Base-by-base conservation (phyloP, 2,113 vertebrate genomes). In the Pseudopipra pipra region DNA sequence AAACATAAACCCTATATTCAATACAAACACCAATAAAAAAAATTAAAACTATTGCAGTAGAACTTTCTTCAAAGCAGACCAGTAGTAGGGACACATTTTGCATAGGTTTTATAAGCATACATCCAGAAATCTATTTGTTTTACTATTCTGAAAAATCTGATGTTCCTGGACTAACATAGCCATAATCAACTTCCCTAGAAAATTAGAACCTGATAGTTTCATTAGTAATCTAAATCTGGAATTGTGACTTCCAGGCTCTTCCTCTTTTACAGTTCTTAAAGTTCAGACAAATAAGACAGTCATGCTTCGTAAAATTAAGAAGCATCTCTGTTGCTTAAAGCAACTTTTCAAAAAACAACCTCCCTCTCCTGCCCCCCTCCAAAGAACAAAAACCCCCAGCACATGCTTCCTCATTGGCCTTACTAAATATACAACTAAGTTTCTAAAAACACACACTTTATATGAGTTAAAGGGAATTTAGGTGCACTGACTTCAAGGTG, bases 331-430 rank as follows among this genome's bases (percentile, higher is more conserved):
- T 28, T 66, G 19, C 28, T 90, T 73, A 58, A 49, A 52, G 8
- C 17, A 90, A 56, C n/a, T 83, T 72, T 15, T 59, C 12, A 62
- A 74, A 73, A 79, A 44, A 14, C 3, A 55, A 19, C 16, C 2
- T 16, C 12, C 3, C 8, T 24, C 20, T 6, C 19, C 30, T 19
- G 1, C 17, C 16, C 5, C 1, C 1, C 9, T 11, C 16, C 14
- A 15, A 25, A 25, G 31, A 24, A 12, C 6, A 41, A 37, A 71
- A 39, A 7, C 49, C 27, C 25, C 49, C 10, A 67, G 8, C 44
- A 30, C 4, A 27, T 52, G 4, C 10, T 74, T 91, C 35, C 6
- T 59, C 8, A 13, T 1, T 47, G 20, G 2, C 67, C 89, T 62
- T 43, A 67, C 56, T 35, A 76, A 80, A 76, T 11, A 9, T 37